These are phyloP conservation scores for Sebastes alutus DNA, from an alignment of 2,797 vertebrate genomes.

Conservation along the genomic window DNA sequence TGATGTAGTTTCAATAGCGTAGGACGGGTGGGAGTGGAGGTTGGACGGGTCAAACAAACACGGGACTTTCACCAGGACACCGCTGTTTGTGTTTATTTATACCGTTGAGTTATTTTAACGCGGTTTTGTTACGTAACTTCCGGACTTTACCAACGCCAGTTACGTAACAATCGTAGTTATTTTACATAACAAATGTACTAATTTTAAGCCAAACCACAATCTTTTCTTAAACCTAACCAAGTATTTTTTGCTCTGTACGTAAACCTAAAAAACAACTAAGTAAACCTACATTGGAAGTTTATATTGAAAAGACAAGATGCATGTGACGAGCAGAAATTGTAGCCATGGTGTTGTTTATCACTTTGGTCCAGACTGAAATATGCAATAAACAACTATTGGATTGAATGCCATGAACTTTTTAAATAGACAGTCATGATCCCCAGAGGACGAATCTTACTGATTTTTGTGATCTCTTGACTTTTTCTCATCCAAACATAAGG, in stretches of 20 bases:
- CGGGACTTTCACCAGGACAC: too few relatives aligned
- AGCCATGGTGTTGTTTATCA: too few relatives aligned
- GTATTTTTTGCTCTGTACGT: too few relatives aligned
- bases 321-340: too few relatives aligned
- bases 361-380: too few relatives aligned
- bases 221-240: too few relatives aligned
- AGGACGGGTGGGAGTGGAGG: neutral
- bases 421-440: neutral
- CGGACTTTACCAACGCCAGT: too few relatives aligned
- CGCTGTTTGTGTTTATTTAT: neutral
- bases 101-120: neutral
- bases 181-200: neutral
- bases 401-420: too few relatives aligned
- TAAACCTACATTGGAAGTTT: too few relatives aligned
- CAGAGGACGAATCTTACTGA: neutral
- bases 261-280: too few relatives aligned
- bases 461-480: neutral
- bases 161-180: neutral
- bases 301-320: too few relatives aligned
- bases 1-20: neutral
- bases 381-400: neutral
- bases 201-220: neutral
- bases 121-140: neutral
- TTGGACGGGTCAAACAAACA: neutral
- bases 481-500: neutral